These are phyloP conservation scores for Dicrostonyx torquatus DNA, from an alignment of 2,797 vertebrate species.

Conservation along the genomic window DNA sequence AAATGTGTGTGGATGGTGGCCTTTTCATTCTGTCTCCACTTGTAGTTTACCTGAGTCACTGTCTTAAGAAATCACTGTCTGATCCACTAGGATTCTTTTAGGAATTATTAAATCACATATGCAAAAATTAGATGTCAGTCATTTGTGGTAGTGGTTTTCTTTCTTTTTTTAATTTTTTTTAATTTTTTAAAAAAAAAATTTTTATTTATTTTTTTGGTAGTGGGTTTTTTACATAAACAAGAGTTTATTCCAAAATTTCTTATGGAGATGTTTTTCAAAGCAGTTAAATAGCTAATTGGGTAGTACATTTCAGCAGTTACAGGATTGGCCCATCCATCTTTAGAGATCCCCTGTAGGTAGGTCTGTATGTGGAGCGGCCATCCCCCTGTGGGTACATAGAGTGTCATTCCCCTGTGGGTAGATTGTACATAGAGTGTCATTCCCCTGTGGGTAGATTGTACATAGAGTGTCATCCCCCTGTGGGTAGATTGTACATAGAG, in stretches of 20 bases:
- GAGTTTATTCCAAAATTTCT: constrained; percentile 43
- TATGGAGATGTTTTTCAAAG: neutral
- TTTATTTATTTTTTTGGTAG: too few species aligned
- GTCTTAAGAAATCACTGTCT: neutral
- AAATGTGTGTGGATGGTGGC: neutral
- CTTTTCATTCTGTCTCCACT: constrained; percentile 37
- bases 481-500: neutral
- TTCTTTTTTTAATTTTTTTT: too few species aligned
- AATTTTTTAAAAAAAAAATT: too few species aligned
- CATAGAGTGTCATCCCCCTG: neutral
- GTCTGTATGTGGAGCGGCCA: neutral
- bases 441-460: neutral
- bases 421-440: neutral
- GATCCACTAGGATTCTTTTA: constrained; percentile 35
- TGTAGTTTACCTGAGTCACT: constrained; percentile 12
- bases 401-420: neutral
- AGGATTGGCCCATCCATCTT: neutral
- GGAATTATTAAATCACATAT: constrained; percentile 37
- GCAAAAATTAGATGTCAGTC: neutral
- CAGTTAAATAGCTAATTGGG: neutral
- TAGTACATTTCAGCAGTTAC: neutral
- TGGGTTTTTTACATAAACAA: constrained; percentile 20
- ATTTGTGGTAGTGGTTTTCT: constrained; percentile 40
- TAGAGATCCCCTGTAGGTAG: neutral
- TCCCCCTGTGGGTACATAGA: neutral